Conservation (phyloP, 2,797 vertebrate species). For the Saxicola maurus region DNA sequence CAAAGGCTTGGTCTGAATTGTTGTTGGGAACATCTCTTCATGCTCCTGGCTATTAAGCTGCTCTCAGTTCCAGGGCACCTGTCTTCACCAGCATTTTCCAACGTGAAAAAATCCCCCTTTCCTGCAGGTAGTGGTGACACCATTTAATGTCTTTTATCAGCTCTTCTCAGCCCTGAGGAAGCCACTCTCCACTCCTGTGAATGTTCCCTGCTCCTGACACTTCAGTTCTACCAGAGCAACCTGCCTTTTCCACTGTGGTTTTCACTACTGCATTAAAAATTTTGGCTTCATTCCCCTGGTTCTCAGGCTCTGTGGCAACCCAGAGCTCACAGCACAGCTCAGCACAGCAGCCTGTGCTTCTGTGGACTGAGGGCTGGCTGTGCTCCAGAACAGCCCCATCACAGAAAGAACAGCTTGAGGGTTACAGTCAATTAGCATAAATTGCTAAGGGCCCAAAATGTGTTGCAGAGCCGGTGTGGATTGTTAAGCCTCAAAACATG, state of each 20-base stretch:
- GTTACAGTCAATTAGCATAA: conserved; percentile 16
- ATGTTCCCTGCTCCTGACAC: neutral
- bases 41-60: neutral
- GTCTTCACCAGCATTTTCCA: neutral
- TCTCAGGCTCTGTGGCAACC: neutral
- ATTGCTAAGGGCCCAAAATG: conserved; percentile 3
- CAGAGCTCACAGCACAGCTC: fast-evolving
- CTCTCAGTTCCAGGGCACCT: neutral
- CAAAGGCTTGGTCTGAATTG: neutral
- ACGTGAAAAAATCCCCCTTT: neutral
- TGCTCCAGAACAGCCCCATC: neutral
- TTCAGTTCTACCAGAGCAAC: neutral
- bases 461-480: neutral
- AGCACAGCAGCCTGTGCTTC: neutral
- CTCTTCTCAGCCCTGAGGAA: neutral
- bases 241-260: neutral
- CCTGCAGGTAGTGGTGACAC: neutral
- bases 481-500: neutral
- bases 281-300: neutral
- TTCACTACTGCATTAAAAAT: neutral
- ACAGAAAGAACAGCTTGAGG: conserved; percentile 25
- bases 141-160: neutral
- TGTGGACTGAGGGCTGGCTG: neutral
- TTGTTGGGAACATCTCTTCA: neutral
- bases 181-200: too few relatives aligned